Conservation (phyloP, 2,888 invertebrate species). For the Patella ulyssiponensis region DNA sequence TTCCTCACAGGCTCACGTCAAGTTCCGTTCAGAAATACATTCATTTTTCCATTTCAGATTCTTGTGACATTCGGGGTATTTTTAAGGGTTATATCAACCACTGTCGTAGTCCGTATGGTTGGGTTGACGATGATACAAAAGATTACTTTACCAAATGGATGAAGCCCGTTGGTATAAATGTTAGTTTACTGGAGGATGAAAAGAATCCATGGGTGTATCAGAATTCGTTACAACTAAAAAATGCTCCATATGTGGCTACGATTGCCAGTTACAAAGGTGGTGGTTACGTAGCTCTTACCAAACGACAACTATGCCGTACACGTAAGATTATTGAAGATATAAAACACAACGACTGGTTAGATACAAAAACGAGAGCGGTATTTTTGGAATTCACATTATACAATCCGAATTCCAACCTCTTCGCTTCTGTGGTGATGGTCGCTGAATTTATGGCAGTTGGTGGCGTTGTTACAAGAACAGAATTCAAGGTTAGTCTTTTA, state of each 20-base stretch:
- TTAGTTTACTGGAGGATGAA: conserved; percentile 41
- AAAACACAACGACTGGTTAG: conserved; percentile 72
- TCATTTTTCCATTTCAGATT: conserved; percentile 51
- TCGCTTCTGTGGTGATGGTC: conserved; percentile 65
- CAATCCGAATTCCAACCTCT: conserved; percentile 72
- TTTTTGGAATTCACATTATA: conserved; percentile 75
- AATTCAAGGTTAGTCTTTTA: conserved; percentile 61
- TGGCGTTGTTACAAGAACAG: conserved; percentile 56
- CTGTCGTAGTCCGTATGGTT: conserved; percentile 69
- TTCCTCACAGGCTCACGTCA: no score
- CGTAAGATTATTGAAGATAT: conserved; percentile 64
- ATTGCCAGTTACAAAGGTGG: conserved; percentile 71
- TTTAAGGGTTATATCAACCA: conserved; percentile 60
- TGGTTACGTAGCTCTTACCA: conserved; percentile 67
- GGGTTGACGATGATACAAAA: conserved; percentile 70
- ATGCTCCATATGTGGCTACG: conserved; percentile 71
- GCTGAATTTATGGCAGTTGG: conserved; percentile 68
- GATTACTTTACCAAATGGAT: conserved; percentile 65
- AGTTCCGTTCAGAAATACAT: no score
- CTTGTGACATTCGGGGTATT: conserved; percentile 59
- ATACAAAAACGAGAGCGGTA: conserved; percentile 73
- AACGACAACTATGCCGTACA: conserved; percentile 61
- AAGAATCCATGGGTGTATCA: conserved; percentile 70
- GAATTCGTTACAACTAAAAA: conserved; percentile 70
- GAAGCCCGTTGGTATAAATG: conserved; percentile 46